Conservation (phyloP, 2,797 vertebrate species). For the Eulemur rubriventer region DNA sequence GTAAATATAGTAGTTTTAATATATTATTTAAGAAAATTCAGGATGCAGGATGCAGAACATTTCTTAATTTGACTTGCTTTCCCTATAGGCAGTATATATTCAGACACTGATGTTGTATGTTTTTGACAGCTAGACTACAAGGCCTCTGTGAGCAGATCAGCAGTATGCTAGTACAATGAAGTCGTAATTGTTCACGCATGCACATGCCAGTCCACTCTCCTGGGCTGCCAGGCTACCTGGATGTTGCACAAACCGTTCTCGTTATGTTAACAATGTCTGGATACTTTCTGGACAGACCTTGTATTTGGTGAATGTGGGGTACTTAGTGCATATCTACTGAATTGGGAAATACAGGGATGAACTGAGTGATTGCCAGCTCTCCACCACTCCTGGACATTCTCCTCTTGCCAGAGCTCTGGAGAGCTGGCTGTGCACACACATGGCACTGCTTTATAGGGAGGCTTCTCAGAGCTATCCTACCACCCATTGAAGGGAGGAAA, state of each 20-base stretch:
- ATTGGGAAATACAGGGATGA: neutral
- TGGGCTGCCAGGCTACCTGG: too few relatives aligned
- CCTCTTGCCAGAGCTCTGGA: neutral
- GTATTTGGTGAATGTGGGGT: neutral
- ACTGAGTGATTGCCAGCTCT: accelerated
- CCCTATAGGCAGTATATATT: neutral
- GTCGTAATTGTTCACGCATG: too few relatives aligned
- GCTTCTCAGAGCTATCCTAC: neutral
- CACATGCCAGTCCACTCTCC: too few relatives aligned
- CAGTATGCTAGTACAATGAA: too few relatives aligned
- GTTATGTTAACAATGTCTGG: too few relatives aligned
- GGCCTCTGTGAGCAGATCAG: neutral
- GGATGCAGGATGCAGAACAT: neutral
- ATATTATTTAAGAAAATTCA: neutral
- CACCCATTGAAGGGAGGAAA: neutral
- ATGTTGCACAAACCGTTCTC: too few relatives aligned
- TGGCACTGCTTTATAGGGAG: neutral
- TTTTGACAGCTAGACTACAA: neutral
- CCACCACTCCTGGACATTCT: neutral
- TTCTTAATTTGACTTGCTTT: neutral
- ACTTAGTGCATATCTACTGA: neutral
- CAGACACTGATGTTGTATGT: neutral
- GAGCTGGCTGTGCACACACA: neutral
- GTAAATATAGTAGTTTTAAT: neutral
- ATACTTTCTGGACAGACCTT: too few relatives aligned